Percentiles rank a stretch among this genome's conserved stretches.
Evolutionary conservation across 2,888 invertebrate genomes (phyloP).

Genomic region (Pachymerium ferrugineum): DNA sequence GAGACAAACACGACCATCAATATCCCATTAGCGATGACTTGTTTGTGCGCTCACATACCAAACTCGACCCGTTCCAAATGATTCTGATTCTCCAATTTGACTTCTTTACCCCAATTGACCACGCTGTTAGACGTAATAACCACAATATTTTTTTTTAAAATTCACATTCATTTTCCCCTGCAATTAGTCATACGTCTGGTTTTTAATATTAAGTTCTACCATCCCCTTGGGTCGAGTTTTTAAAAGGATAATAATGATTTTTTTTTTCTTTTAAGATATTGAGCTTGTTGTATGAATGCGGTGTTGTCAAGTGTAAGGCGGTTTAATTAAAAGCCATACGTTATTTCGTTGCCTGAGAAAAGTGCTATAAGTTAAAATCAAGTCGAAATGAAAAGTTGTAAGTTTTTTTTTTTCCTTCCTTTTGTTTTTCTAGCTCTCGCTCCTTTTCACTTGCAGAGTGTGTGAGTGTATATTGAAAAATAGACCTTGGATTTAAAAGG

Average conservation of each 20-base stretch:
- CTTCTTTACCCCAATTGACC: too few relatives aligned
- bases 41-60: background rate
- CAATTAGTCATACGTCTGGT: background rate
- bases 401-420: background rate
- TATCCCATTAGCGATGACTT: conserved; percentile 14
- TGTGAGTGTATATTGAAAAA: too few relatives aligned
- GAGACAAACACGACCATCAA: conserved; percentile 14
- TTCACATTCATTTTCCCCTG: background rate
- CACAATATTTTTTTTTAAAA: too few relatives aligned
- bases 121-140: too few relatives aligned
- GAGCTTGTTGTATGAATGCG: background rate
- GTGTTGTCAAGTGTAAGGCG: conserved; percentile 1
- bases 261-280: background rate
- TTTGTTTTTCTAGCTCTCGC: background rate
- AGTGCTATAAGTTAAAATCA: background rate
- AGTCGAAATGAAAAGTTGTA: background rate
- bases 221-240: background rate
- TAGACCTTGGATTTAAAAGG: too few relatives aligned
- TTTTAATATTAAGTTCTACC: background rate
- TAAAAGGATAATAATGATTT: background rate
- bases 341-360: conserved; percentile 1
- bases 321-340: conserved; percentile 14
- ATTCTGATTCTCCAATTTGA: background rate
- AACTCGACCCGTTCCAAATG: background rate
- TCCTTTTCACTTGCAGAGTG: too few relatives aligned